These are phyloP conservation scores for Brassicogethes aeneus DNA, from an alignment of 2,888 invertebrate species.

Conservation along the genomic window DNA sequence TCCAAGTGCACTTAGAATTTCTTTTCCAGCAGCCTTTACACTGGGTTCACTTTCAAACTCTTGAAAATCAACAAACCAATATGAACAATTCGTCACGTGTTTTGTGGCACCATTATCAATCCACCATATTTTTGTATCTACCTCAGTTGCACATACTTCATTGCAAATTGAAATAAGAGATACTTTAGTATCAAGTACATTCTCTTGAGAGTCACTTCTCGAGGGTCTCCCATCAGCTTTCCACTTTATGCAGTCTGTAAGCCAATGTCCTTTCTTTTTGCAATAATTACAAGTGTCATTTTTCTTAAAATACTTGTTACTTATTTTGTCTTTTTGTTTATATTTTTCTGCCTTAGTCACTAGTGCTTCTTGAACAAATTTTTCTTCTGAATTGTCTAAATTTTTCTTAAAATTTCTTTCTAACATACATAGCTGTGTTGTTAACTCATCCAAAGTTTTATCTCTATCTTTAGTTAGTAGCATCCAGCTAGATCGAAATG, in stretches of 20 bases:
- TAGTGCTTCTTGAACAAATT: conserved; percentile 13
- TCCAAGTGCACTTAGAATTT: no score
- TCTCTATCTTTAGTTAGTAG: conserved; percentile 19
- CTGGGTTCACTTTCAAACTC: conserved; percentile 5
- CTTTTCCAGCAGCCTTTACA: no score
- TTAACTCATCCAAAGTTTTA: conserved; percentile 19
- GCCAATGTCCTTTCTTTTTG: conserved; percentile 10
- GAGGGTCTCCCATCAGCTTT: conserved; percentile 20
- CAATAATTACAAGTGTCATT: conserved; percentile 10
- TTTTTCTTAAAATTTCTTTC: conserved; percentile 16
- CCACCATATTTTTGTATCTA: no score
- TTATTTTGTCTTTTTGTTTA: conserved; percentile 5
- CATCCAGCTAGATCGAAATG: conserved; percentile 18
- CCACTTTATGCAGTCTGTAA: conserved; percentile 15
- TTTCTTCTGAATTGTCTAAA: no score
- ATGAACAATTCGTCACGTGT: conserved; percentile 15
- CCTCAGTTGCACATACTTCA: no score
- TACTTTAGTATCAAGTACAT: no score
- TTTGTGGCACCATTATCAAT: no score
- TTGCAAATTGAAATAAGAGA: no score
- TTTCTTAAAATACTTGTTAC: conserved; percentile 4
- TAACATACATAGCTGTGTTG: conserved; percentile 17
- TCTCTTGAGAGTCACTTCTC: conserved; percentile 20
- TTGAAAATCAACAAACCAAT: conserved; percentile 14
- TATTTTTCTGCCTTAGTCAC: neutral